Evolutionary conservation across 2,113 vertebrate species (phyloP).

Genomic region (Balaenoptera acutorostrata): DNA sequence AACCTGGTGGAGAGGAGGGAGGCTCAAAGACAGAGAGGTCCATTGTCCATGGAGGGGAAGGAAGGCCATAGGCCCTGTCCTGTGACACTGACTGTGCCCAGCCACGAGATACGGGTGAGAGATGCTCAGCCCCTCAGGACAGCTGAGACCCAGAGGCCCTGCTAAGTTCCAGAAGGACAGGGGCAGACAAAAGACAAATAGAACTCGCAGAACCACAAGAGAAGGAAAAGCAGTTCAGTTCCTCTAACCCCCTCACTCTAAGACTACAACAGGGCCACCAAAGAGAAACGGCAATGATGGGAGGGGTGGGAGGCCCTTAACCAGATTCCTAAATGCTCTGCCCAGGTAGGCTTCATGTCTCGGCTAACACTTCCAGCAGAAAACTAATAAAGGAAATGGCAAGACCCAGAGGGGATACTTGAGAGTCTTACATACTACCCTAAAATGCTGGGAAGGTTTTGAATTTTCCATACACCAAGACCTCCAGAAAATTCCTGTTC

Average conservation of each 20-base stretch:
- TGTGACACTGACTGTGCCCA: conserved; percentile 51
- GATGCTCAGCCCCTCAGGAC: not conserved
- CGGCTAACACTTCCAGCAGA: not conserved
- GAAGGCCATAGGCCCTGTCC: conserved; percentile 17
- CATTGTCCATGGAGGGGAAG: conserved; percentile 26
- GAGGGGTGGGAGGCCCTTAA: not conserved
- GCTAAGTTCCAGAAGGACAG: not conserved
- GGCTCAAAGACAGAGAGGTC: conserved; percentile 23
- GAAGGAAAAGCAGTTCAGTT: not conserved
- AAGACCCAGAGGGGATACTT: not conserved
- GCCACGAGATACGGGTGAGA: not conserved
- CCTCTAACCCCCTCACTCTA: not conserved
- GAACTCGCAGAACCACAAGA: not conserved
- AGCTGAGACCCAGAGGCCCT: not conserved
- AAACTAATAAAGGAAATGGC: not conserved
- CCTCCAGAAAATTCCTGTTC: not conserved
- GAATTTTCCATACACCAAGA: not conserved
- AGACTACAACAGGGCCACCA: not conserved
- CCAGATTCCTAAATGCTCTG: not conserved
- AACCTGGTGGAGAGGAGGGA: conserved; percentile 27
- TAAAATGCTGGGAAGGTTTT: not conserved
- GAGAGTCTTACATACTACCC: not conserved
- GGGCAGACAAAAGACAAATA: not conserved
- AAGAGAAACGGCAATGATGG: not conserved
- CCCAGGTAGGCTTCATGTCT: not conserved